A percentile compares a stretch with the other conserved stretches of the same genome.
Conservation (phyloP, 1,140 invertebrate genomes). For the Euschistus heros region DNA sequence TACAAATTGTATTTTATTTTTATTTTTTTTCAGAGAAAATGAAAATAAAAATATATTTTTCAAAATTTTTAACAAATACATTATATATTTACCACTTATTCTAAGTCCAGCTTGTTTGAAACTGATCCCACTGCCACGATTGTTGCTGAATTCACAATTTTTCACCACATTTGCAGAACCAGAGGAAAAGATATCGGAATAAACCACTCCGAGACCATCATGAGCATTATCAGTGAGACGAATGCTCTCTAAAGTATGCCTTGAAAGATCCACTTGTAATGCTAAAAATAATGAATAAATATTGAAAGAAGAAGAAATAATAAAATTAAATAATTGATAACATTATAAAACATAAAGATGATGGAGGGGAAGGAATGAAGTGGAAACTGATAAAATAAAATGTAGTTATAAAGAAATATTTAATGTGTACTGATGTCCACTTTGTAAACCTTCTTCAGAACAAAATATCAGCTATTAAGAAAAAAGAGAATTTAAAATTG, state of each 20-base stretch:
- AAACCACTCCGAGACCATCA: slow-evolving; percentile 78
- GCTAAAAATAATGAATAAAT: slow-evolving; percentile 41
- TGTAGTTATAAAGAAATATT: too few species aligned
- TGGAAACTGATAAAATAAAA: too few species aligned
- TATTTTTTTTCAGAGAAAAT: not conserved
- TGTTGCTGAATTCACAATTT: slow-evolving; percentile 79
- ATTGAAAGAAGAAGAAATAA: slow-evolving; percentile 19
- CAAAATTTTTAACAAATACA: not conserved
- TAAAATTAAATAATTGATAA: too few species aligned
- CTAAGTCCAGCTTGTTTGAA: slow-evolving; percentile 77
- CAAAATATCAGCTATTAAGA: too few species aligned
- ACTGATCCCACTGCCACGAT: slow-evolving; percentile 77
- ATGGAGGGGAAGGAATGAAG: too few species aligned
- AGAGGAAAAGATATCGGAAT: slow-evolving; percentile 77
- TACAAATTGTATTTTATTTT: not conserved
- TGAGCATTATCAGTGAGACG: slow-evolving; percentile 69
- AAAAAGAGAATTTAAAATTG: too few species aligned
- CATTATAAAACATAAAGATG: too few species aligned
- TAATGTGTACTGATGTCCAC: too few species aligned
- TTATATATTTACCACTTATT: slow-evolving; percentile 44
- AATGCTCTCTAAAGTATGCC: slow-evolving; percentile 79
- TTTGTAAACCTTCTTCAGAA: too few species aligned
- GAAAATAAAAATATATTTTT: not conserved
- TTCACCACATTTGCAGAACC: slow-evolving; percentile 75
- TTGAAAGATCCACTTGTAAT: slow-evolving; percentile 90